These are phyloP conservation scores for Trichogramma dendrolimi DNA, from an alignment of 2,888 invertebrate genomes.

Conservation along the genomic window DNA sequence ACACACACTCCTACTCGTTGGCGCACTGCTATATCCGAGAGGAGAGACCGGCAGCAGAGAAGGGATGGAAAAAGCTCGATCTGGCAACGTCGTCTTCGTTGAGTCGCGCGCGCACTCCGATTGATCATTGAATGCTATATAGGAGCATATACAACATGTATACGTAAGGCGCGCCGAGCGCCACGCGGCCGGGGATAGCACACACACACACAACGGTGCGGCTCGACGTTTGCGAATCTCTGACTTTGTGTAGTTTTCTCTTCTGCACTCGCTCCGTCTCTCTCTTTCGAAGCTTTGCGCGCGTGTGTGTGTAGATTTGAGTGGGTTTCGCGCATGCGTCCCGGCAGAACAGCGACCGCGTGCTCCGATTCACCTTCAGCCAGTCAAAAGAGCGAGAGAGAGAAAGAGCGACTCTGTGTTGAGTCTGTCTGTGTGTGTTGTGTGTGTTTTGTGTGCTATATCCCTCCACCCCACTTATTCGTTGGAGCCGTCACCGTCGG, in stretches of 20 bases:
- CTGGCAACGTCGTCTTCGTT: conserved; percentile 9
- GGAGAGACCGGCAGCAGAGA: conserved; percentile 2
- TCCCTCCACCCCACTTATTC: too few relatives aligned
- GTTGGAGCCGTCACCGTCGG: too few relatives aligned
- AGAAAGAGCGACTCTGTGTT: conserved; percentile 6
- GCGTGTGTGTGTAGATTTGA: too few relatives aligned
- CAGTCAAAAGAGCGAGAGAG: too few relatives aligned
- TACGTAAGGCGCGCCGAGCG: conserved; percentile 30
- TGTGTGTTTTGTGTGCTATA: background rate
- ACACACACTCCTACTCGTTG: too few relatives aligned
- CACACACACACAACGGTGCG: too few relatives aligned
- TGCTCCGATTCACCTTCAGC: conserved; percentile 28
- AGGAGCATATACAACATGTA: too few relatives aligned
- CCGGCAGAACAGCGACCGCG: conserved; percentile 36
- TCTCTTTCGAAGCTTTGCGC: too few relatives aligned
- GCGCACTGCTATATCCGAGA: too few relatives aligned
- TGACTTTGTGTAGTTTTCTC: too few relatives aligned
- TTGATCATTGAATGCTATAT: conserved; percentile 40
- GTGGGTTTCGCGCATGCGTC: conserved; percentile 3
- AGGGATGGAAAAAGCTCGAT: conserved; percentile 5
- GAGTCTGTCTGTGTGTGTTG: conserved; percentile 4
- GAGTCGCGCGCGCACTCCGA: conserved; percentile 37
- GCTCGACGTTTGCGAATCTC: too few relatives aligned
- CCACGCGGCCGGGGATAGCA: conserved; percentile 47
- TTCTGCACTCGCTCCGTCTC: too few relatives aligned